Evolutionary conservation across 2,888 invertebrate genomes (phyloP).

Genomic region (Cephonodes hylas): DNA sequence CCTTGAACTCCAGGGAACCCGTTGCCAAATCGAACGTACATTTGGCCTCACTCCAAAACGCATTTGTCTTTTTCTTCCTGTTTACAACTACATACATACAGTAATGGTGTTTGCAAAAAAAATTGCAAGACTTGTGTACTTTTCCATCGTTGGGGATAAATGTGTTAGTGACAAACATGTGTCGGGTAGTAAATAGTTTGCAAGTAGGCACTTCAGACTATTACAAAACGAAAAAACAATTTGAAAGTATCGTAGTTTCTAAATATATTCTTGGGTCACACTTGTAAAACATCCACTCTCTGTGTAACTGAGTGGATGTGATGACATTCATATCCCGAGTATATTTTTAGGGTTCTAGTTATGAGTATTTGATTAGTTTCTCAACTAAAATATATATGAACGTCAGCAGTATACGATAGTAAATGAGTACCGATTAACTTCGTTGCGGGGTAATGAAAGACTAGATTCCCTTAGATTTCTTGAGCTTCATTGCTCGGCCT

Average conservation of each 20-base stretch:
- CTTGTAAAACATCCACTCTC: too few relatives aligned
- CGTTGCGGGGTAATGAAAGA: too few relatives aligned
- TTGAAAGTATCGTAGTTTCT: neutral
- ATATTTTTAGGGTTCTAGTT: neutral
- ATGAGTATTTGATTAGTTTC: too few relatives aligned
- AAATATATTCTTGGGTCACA: neutral
- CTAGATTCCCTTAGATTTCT: too few relatives aligned
- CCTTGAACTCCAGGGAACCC: slow-evolving; percentile 43
- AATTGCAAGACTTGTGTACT: neutral
- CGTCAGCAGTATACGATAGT: too few relatives aligned
- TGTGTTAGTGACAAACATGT: neutral
- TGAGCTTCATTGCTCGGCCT: too few relatives aligned
- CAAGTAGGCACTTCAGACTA: neutral
- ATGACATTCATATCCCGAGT: neutral
- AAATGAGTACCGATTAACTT: too few relatives aligned
- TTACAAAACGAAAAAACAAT: neutral
- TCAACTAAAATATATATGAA: too few relatives aligned
- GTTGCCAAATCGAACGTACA: slow-evolving; percentile 39
- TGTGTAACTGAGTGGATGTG: neutral
- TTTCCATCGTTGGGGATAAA: neutral
- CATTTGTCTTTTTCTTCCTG: slow-evolving; percentile 33
- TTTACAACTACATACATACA: neutral
- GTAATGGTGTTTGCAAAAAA: neutral
- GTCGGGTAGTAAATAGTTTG: neutral
- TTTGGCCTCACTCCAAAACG: slow-evolving; percentile 43